These are phyloP conservation scores for Echeneis naucrates DNA, from an alignment of 2,797 vertebrate species.

Conservation along the genomic window DNA sequence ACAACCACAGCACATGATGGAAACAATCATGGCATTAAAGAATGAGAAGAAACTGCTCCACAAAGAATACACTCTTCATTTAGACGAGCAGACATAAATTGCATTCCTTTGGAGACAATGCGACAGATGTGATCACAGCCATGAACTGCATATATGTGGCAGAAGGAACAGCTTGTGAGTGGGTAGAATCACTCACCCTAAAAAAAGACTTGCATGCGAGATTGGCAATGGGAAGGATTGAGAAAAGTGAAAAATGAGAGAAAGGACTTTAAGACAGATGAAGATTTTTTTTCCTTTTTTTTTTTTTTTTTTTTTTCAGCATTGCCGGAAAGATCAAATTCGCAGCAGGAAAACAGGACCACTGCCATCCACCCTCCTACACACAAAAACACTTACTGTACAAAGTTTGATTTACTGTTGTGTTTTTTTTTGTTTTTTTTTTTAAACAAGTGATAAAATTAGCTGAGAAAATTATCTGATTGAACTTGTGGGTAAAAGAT, in stretches of 20 bases:
- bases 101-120: slow-evolving; percentile 53
- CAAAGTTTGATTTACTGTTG: slow-evolving; percentile 37
- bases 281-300: slow-evolving; percentile 44
- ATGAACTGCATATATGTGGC: slow-evolving; percentile 56
- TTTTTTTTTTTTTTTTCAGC: slow-evolving; percentile 23
- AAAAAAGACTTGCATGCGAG: slow-evolving; percentile 71
- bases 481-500: neutral
- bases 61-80: slow-evolving; percentile 11
- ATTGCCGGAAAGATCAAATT: slow-evolving; percentile 60
- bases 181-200: slow-evolving; percentile 67
- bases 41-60: slow-evolving; percentile 17
- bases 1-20: slow-evolving; percentile 39
- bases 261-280: slow-evolving; percentile 63
- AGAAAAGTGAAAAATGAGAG: slow-evolving; percentile 47
- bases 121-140: slow-evolving; percentile 74
- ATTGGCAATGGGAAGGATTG: slow-evolving; percentile 50
- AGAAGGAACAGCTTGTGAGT: slow-evolving; percentile 76
- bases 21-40: slow-evolving; percentile 38
- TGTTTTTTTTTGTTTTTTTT: neutral
- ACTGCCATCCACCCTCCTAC: slow-evolving; percentile 70
- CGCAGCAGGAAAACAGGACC: slow-evolving; percentile 63
- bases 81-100: slow-evolving; percentile 29
- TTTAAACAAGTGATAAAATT: slow-evolving; percentile 25
- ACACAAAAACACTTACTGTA: slow-evolving; percentile 45
- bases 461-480: neutral